Percentiles rank a stretch among this genome's conserved stretches.
phyloP scores from a whole-genome alignment of 2,797 vertebrate species.

The Argentina silus region DNA sequence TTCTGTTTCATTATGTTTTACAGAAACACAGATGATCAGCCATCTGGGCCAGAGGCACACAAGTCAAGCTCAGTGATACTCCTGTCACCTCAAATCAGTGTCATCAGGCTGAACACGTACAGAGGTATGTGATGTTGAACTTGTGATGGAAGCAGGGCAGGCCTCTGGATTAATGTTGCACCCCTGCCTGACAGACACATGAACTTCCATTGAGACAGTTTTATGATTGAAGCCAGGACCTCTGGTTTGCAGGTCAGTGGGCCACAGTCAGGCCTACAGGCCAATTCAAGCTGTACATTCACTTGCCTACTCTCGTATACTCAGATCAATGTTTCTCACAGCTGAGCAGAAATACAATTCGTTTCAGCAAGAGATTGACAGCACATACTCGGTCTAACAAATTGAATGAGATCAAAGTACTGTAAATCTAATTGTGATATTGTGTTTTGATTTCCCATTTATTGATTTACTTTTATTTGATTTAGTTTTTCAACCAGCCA shows the following conservation, averaged over 20 bases:
- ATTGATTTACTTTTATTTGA: too few relatives aligned
- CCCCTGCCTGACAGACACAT: not conserved
- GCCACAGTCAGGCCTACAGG: not conserved
- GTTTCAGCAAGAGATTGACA: too few relatives aligned
- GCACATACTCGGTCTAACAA: too few relatives aligned
- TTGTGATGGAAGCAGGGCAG: not conserved
- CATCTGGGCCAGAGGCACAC: slow-evolving; percentile 45
- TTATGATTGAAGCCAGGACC: slow-evolving; percentile 9
- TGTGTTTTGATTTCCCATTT: too few relatives aligned
- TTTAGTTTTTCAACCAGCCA: too few relatives aligned
- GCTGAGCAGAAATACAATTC: too few relatives aligned
- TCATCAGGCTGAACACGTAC: slow-evolving; percentile 15
- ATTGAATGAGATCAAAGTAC: too few relatives aligned
- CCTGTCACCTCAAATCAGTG: slow-evolving; percentile 21
- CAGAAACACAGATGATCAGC: slow-evolving; percentile 42
- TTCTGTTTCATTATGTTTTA: slow-evolving; percentile 15
- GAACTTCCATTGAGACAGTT: not conserved
- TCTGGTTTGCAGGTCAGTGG: slow-evolving; percentile 4
- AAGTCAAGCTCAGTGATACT: slow-evolving; percentile 14
- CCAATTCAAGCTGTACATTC: not conserved
- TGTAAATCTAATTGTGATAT: too few relatives aligned
- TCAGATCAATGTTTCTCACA: too few relatives aligned
- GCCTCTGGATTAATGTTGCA: not conserved
- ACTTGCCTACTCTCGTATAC: not conserved
- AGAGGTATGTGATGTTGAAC: not conserved